A percentile compares a stretch with the other conserved stretches of the same genome.
Evolutionary conservation across 2,888 invertebrate genomes (phyloP).

Genomic region (Pogonocherus hispidulus): DNA sequence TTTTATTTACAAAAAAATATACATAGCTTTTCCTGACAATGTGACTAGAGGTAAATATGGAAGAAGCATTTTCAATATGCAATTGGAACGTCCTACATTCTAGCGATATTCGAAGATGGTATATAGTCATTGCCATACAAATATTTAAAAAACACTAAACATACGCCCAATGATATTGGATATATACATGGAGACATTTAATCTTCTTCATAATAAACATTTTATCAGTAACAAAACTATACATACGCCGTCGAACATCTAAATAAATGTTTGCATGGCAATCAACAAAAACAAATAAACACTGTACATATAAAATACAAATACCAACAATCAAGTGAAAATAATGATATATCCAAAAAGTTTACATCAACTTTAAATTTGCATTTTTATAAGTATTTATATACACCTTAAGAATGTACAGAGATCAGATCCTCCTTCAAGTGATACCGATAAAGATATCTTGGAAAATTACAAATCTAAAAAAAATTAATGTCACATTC

Average conservation of each 20-base stretch:
- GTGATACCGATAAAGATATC: conserved; percentile 46
- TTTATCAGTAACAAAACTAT: conserved; percentile 56
- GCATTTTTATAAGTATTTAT: conserved; percentile 47
- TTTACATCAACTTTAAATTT: conserved; percentile 47
- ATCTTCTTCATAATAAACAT: conserved; percentile 56
- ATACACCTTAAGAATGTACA: conserved; percentile 54
- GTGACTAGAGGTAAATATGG: conserved; percentile 50
- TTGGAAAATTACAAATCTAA: conserved; percentile 51
- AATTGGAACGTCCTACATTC: conserved; percentile 43
- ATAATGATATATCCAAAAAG: conserved; percentile 49
- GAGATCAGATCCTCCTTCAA: conserved; percentile 51
- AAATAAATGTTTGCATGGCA: conserved; percentile 59
- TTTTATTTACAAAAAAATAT: conserved; percentile 21
- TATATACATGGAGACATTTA: conserved; percentile 49
- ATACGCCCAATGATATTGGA: conserved; percentile 45
- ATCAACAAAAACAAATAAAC: conserved; percentile 50
- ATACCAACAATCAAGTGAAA: conserved; percentile 55
- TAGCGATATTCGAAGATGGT: conserved; percentile 43
- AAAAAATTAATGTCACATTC: conserved; percentile 42
- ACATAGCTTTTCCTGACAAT: conserved; percentile 38
- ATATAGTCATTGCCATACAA: conserved; percentile 55
- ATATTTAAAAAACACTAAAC: conserved; percentile 51
- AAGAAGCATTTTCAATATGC: conserved; percentile 49
- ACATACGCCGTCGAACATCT: conserved; percentile 45
- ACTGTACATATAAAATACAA: conserved; percentile 58